Evolutionary conservation across 2,888 invertebrate genomes (phyloP), one percentile per base, ranked within the genome.

Genomic region (Neria commutata): DNA sequence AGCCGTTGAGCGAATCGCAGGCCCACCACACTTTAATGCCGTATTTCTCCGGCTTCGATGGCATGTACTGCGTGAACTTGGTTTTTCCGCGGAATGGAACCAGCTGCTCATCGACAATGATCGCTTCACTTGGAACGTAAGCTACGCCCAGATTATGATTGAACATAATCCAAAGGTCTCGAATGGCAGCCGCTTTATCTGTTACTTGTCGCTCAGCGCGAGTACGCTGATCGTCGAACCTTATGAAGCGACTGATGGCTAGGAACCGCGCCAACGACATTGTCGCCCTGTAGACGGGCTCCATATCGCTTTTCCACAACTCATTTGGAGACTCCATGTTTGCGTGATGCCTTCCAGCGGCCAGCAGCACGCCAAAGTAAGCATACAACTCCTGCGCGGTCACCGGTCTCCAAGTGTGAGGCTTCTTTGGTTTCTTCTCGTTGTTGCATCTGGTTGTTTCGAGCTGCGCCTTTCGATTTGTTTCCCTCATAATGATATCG

Each of bases 1-100:
- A 53, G 46, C 57, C 62, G 21, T 62, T 54, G 47, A 60, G 29
- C 19, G 58, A 46, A 56, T 60, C 56, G 48, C 57, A 58, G 11
- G 58, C 58, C 56, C 62, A 62, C 37, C 42, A 49, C 17, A 49
- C 4, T 34, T 54, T 48, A 8, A 45, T 55, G 1, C 51, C 47
- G 34, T 55, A 50, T 37, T 45, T 48, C 6, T 49, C 42, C 34
- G 42, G 48, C 40, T 51, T 51, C 5, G 34, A 51, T 51, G 51
- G 37, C n/a, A 51, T 51, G 3, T 37, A 51, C 14, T 51, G 51
- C 3, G 26, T 52, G 16, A 52, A 52, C 25, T 52, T 42, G 11
- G 37, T 42, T 37, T 23, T 34, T 2, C 40, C 52, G 10, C 52
- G 17, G 8, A 25, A 40, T 52, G 21, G 19, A 25, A 52, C 37